These are phyloP conservation scores for Drosophila buzzatii DNA, from an alignment of 2,888 invertebrate genomes.

Conservation along the genomic window DNA sequence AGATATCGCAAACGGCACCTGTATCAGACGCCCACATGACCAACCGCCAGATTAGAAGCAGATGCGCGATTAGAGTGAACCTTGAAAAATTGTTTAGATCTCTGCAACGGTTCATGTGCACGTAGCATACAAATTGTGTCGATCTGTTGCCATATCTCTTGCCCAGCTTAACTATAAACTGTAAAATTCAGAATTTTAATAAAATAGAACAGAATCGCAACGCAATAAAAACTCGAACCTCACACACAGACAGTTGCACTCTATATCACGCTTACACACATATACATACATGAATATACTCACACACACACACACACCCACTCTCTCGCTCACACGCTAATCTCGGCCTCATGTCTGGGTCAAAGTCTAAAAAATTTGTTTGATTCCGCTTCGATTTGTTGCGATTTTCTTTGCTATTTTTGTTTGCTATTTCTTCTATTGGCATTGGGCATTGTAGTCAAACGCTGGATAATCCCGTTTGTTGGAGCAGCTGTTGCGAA, in stretches of 20 bases:
- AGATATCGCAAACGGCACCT: slow-evolving; percentile 46
- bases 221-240: slow-evolving; percentile 44
- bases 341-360: slow-evolving; percentile 74
- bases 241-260: slow-evolving; percentile 38
- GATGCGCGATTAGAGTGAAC: slow-evolving; percentile 22
- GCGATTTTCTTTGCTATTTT: slow-evolving; percentile 30
- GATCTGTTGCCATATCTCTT: slow-evolving; percentile 29
- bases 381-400: slow-evolving; percentile 49
- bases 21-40: slow-evolving; percentile 57
- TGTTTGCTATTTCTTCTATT: slow-evolving; percentile 10
- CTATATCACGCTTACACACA: slow-evolving; percentile 33
- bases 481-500: slow-evolving; percentile 25
- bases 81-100: slow-evolving; percentile 18
- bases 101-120: not conserved
- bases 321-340: slow-evolving; percentile 46
- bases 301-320: slow-evolving; percentile 3
- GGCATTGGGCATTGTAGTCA: slow-evolving; percentile 32
- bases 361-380: slow-evolving; percentile 70
- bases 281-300: not conserved
- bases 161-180: slow-evolving; percentile 10
- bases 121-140: not conserved
- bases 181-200: not conserved
- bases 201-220: slow-evolving; percentile 27
- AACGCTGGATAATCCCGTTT: slow-evolving; percentile 25
- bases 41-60: slow-evolving; percentile 34